Evolutionary conservation across 2,888 invertebrate genomes (phyloP), one percentile per base, ranked within the genome.

Genomic region (Papilio gigon): DNA sequence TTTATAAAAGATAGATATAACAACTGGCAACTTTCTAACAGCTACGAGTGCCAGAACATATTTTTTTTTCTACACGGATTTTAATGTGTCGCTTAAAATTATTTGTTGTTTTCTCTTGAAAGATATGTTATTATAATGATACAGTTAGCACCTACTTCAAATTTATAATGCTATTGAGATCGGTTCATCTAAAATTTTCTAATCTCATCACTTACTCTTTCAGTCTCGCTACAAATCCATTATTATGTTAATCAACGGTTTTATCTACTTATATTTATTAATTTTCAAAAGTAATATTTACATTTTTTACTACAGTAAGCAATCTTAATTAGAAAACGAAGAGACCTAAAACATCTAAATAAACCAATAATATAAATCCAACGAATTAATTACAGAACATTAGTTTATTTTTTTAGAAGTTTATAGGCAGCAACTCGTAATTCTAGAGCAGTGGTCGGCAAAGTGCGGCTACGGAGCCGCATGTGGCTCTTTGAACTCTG

Each of bases 71-170:
- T 53, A n/a, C 1, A 53, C 22, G 47, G 22, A 25, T 25, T 25
- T 0, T 25, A 22, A 50, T 25, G 47, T 25, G 25, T 44, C 30
- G 30, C 17, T 27, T 42, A 44, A 25, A n/a, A 30, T 27, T 37
- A 14, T 37, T 22, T 35, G 6, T 17, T 44, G 35, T 62, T 47
- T 30, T 17, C 4, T 62, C 27, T 33, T 53, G 35, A 6, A 27
- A 61, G 66, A 67, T 67, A 67, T 67, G 66, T 63, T 50, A 59
- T 64, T 11, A 63, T 12, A 11, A 50, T 14, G 35, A 65, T 64
- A 50, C 30, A 40, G 14, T 37, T 50, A 67, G 50, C 60, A 67
- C 60, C 66, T 67, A 67, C 25, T 12, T 40, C 20, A 61, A 25
- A 42, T 17, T 25, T 35, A 44, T 63, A 63, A 50, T 33, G 33